Evolutionary conservation across 1,140 invertebrate species (phyloP).

Genomic region (Hirudo medicinalis): DNA sequence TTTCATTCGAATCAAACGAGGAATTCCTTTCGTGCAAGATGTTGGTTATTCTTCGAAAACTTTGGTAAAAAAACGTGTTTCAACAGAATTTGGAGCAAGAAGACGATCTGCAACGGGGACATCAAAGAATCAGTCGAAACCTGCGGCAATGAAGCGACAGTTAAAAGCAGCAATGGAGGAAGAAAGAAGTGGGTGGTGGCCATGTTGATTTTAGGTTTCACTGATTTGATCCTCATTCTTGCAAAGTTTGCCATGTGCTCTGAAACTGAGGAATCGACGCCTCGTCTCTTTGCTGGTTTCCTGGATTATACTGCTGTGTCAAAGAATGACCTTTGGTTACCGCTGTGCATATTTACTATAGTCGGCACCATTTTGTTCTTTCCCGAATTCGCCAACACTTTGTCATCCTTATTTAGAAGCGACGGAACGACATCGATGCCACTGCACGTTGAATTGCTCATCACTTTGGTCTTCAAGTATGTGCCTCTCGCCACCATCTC

Average conservation of each 20-base stretch:
- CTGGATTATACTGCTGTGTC: not conserved
- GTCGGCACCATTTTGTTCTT: not conserved
- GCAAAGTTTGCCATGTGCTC: not conserved
- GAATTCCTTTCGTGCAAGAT: no score
- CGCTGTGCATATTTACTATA: slow-evolving; percentile 13
- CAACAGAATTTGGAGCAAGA: no score
- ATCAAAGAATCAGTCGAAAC: no score
- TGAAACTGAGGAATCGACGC: not conserved
- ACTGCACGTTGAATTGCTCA: slow-evolving; percentile 5
- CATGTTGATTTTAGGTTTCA: slow-evolving; percentile 13
- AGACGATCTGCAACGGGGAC: no score
- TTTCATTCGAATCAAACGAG: no score
- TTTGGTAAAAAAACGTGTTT: no score
- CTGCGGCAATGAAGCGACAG: no score
- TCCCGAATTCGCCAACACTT: slow-evolving; percentile 8
- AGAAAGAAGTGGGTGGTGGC: slow-evolving; percentile 7
- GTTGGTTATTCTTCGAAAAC: no score
- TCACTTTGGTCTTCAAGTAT: not conserved
- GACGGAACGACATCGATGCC: slow-evolving; percentile 9
- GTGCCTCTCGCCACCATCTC: slow-evolving; percentile 8
- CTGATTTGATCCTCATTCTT: not conserved
- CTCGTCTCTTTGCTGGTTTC: not conserved
- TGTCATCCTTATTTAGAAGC: not conserved
- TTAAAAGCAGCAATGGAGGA: no score
- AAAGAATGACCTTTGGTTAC: slow-evolving; percentile 8